Evolutionary conservation across 2,797 vertebrate genomes (phyloP), one percentile per base, ranked within the genome.

Genomic region (Labroides dimidiatus): DNA sequence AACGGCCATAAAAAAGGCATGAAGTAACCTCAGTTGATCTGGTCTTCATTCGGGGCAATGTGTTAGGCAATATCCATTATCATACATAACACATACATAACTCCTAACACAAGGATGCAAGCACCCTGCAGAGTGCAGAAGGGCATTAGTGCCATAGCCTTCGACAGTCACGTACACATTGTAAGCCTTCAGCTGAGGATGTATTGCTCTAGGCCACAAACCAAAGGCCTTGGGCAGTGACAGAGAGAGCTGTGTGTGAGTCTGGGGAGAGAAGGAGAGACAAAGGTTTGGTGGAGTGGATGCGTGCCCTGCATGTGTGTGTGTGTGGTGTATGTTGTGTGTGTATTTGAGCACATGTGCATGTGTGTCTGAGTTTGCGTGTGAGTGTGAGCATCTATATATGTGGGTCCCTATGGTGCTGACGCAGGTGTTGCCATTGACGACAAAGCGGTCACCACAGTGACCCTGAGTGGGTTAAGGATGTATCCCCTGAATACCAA

Each of bases 371-470:
- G 8, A 33, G 30, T 33, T 6, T 48, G 33, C 0, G 12, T n/a
- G 48, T 36, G 23, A 33, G 7, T 37, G 50, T 45, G 56, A 0
- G 10, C 8, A 15, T n/a, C 11, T 30, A 43, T 77, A 55, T 58
- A 39, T 64, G 72, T 58, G 66, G 3, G 24, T 71, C 59, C 73
- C 73, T 27, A 27, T 61, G 66, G 67, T 79, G 86, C 85, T 89
- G 90, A 90, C 82, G 87, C 84, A 90, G 84, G 83, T 87, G 85
- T 87, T 87, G 87, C 88, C 78, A 82, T 71, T 88, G 89, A 86
- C 87, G 47, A 91, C 90, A 84, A 73, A 52, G 75, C 75, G 57
- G 85, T 85, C 87, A 73, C 87, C 77, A 87, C 84, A 71, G 83
- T 88, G 86, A 88, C 85, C 86, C 82, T 75, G 87, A 84, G 81